Conservation (phyloP, 2,888 invertebrate species). For the Ypsolopha sequella region DNA sequence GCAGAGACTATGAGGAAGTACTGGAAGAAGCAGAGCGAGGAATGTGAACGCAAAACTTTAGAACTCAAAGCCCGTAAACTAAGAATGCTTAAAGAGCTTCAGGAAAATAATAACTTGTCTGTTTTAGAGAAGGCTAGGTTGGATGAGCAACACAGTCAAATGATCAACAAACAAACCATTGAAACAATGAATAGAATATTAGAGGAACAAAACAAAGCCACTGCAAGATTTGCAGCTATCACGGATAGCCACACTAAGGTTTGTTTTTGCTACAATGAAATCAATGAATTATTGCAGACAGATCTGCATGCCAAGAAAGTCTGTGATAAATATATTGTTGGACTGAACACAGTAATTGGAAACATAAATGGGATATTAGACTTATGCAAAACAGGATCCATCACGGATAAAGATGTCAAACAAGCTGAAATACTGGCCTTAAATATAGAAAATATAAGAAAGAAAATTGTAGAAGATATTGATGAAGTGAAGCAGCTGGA, state of each 20-base stretch:
- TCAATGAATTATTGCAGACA: conserved; percentile 53
- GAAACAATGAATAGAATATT: conserved; percentile 62
- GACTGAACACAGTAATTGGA: conserved; percentile 44
- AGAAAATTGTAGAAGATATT: conserved; percentile 47
- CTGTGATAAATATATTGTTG: conserved; percentile 46
- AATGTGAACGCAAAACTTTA: conserved; percentile 44
- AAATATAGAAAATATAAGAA: conserved; percentile 60
- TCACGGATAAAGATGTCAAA: conserved; percentile 64
- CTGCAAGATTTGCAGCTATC: conserved; percentile 63
- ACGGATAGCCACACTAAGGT: conserved; percentile 70
- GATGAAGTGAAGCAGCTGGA: conserved; percentile 32
- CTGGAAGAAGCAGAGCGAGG: conserved; percentile 42
- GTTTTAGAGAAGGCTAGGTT: conserved; percentile 48
- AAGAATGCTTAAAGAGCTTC: conserved; percentile 48
- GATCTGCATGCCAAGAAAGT: conserved; percentile 48
- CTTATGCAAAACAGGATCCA: conserved; percentile 44
- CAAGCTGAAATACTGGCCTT: conserved; percentile 60
- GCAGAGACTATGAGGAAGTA: conserved; percentile 38
- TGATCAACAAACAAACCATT: conserved; percentile 44
- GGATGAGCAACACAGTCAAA: conserved; percentile 63
- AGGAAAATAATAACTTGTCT: conserved; percentile 63
- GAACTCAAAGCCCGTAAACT: conserved; percentile 46
- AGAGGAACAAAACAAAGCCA: conserved; percentile 60
- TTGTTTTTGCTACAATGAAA: conserved; percentile 65
- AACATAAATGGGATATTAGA: conserved; percentile 57